These are phyloP conservation scores for Myotis davidii DNA, from an alignment of 2,113 vertebrate species.

Conservation along the genomic window DNA sequence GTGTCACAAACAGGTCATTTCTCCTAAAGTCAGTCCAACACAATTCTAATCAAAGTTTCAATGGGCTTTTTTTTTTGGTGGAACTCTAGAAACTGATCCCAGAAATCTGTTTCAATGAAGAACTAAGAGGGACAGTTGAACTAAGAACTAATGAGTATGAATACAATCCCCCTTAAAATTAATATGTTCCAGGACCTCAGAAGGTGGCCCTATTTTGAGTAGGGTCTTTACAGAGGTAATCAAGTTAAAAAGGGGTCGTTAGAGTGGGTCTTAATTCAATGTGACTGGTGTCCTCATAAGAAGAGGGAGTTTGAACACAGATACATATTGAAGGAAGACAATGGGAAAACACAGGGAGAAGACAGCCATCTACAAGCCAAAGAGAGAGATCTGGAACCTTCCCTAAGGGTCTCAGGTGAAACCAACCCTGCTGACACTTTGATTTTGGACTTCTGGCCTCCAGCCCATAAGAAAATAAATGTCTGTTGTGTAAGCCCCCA, in stretches of 20 bases:
- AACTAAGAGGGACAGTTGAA: neutral
- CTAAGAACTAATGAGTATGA: neutral
- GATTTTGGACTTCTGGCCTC: neutral
- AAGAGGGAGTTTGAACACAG: neutral
- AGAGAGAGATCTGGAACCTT: neutral
- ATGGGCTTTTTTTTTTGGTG: neutral
- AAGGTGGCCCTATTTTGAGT: neutral
- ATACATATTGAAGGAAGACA: neutral
- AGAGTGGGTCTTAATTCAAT: neutral
- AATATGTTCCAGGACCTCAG: neutral
- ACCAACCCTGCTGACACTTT: fast-evolving
- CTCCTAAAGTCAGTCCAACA: neutral
- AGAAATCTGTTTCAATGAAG: neutral
- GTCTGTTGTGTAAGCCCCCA: neutral
- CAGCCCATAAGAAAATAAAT: neutral
- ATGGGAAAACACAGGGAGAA: neutral
- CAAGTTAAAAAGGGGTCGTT: too few relatives aligned
- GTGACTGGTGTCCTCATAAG: neutral
- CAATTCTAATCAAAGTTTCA: neutral
- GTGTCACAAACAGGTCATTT: neutral
- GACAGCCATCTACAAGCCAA: neutral
- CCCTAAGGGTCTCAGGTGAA: fast-evolving
- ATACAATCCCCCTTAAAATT: neutral
- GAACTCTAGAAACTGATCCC: neutral
- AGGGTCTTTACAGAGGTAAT: neutral